phyloP scores from a whole-genome alignment of 2,888 invertebrate species.

The Eilema griseolum region DNA sequence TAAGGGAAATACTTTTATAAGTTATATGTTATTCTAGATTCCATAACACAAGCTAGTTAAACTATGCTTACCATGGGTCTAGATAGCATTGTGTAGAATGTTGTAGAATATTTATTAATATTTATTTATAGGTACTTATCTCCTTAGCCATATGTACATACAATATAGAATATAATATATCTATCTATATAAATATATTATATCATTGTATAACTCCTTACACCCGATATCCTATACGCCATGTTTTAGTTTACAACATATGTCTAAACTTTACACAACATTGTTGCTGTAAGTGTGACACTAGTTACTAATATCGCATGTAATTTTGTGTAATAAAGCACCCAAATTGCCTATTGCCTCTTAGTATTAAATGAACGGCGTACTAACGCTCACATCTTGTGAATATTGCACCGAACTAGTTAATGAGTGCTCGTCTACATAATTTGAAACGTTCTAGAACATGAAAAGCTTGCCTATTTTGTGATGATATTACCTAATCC shows the following conservation, averaged over 20 bases:
- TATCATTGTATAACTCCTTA: background rate
- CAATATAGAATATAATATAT: background rate
- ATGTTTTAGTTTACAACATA: conserved; percentile 17
- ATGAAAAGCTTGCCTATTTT: background rate
- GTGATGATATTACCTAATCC: background rate
- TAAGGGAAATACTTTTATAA: too few relatives aligned
- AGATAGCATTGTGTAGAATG: too few relatives aligned
- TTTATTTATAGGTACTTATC: too few relatives aligned
- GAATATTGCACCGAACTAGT: conserved; percentile 33
- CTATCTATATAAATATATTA: background rate
- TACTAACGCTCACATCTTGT: conserved; percentile 29
- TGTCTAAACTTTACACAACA: conserved; percentile 17
- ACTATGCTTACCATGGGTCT: too few relatives aligned
- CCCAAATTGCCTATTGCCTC: conserved; percentile 29
- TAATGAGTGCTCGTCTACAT: conserved; percentile 30
- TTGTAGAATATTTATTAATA: too few relatives aligned
- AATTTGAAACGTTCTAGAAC: conserved; percentile 15
- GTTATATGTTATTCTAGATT: too few relatives aligned
- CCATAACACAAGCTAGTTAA: too few relatives aligned
- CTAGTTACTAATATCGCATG: conserved; percentile 31
- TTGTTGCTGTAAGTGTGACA: conserved; percentile 20
- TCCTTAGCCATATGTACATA: too few relatives aligned
- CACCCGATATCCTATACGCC: background rate
- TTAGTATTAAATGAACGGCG: conserved; percentile 34
- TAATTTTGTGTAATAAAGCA: conserved; percentile 39